Conservation (phyloP, 2,797 vertebrate genomes). For the Macroramphosus scolopax region DNA sequence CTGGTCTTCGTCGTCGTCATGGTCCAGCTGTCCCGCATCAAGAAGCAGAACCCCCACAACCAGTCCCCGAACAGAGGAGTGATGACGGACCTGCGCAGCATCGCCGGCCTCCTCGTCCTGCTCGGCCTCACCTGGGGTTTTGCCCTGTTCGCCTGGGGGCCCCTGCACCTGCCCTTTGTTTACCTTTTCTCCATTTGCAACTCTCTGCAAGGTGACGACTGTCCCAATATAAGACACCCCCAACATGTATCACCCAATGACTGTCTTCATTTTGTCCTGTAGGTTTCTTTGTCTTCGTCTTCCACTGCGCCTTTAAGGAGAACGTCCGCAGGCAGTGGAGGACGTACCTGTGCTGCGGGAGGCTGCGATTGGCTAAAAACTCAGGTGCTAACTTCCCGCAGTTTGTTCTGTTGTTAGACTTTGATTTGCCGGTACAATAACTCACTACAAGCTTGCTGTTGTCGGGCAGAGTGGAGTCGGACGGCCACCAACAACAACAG, state of each 20-base stretch:
- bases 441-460: neutral
- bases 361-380: slow-evolving; percentile 86
- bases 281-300: slow-evolving; percentile 94
- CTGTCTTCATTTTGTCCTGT: no score
- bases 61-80: slow-evolving; percentile 81
- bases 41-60: slow-evolving; percentile 91
- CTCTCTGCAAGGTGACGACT: slow-evolving; percentile 87
- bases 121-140: slow-evolving; percentile 97
- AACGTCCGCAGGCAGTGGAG: slow-evolving; percentile 92
- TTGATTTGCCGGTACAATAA: neutral
- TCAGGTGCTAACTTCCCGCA: slow-evolving; percentile 76
- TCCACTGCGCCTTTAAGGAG: slow-evolving; percentile 92
- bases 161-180: slow-evolving; percentile 83
- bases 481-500: slow-evolving; percentile 84
- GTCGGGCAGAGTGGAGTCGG: slow-evolving; percentile 88
- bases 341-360: slow-evolving; percentile 89
- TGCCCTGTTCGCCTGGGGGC: slow-evolving; percentile 91
- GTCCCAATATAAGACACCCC: no score
- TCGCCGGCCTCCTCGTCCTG: slow-evolving; percentile 86
- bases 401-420: no score
- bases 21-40: slow-evolving; percentile 90
- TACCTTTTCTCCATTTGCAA: slow-evolving; percentile 95
- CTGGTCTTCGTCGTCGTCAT: slow-evolving; percentile 92
- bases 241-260: no score
- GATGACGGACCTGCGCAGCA: slow-evolving; percentile 86